These are phyloP conservation scores for Helicoverpa assulta DNA, from an alignment of 2,888 invertebrate genomes.

Conservation along the genomic window DNA sequence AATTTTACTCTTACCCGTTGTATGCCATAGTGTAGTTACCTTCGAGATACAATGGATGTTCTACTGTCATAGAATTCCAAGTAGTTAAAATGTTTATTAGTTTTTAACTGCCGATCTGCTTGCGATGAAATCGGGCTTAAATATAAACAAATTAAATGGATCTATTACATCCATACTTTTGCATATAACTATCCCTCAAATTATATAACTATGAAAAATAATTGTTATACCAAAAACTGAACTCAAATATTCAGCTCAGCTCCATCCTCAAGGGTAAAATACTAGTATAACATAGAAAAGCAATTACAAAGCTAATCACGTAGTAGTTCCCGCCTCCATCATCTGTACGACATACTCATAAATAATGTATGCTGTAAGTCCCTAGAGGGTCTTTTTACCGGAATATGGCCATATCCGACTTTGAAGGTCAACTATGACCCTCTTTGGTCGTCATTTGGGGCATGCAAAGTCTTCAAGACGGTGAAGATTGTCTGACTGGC, in stretches of 20 bases:
- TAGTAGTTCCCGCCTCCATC: slow-evolving; percentile 45
- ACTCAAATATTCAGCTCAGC: slow-evolving; percentile 25
- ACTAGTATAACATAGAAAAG: slow-evolving; percentile 50
- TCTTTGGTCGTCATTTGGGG: slow-evolving; percentile 52
- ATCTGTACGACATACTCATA: slow-evolving; percentile 61
- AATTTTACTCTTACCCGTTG: too few relatives aligned
- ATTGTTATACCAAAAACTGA: neutral
- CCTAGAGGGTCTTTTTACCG: slow-evolving; percentile 57
- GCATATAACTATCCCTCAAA: too few relatives aligned
- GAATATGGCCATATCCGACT: slow-evolving; percentile 50
- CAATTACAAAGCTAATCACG: slow-evolving; percentile 65
- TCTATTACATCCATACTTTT: too few relatives aligned
- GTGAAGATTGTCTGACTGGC: slow-evolving; percentile 22
- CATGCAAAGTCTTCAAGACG: slow-evolving; percentile 43
- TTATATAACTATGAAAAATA: neutral
- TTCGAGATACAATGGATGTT: too few relatives aligned
- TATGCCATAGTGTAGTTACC: too few relatives aligned
- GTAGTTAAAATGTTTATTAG: too few relatives aligned
- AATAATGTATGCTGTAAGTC: slow-evolving; percentile 63
- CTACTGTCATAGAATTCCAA: too few relatives aligned
- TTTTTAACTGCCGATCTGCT: too few relatives aligned
- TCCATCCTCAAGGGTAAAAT: slow-evolving; percentile 12
- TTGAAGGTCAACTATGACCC: slow-evolving; percentile 60
- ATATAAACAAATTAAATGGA: too few relatives aligned
- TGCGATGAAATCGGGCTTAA: too few relatives aligned